Conservation (phyloP, 2,888 invertebrate genomes). For the Philopedon plagiatum region DNA sequence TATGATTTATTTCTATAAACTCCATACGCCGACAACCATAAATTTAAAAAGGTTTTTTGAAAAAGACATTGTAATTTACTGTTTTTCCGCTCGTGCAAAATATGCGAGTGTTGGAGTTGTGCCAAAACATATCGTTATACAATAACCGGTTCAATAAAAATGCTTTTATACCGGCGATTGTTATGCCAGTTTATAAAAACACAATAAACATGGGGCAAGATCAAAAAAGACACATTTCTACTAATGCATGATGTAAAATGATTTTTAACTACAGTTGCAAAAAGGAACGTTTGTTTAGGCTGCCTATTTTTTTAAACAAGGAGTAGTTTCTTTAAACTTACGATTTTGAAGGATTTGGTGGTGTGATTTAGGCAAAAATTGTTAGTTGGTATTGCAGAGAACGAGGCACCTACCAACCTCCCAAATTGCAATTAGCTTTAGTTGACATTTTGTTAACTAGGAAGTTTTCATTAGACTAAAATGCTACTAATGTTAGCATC, state of each 20-base stretch:
- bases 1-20: conserved; percentile 22
- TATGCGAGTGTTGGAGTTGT: conserved; percentile 19
- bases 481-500: too few relatives aligned
- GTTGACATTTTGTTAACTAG: too few relatives aligned
- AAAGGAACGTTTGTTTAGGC: conserved; percentile 2
- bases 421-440: too few relatives aligned
- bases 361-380: too few relatives aligned
- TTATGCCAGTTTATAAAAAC: conserved; percentile 22
- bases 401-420: too few relatives aligned
- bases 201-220: conserved; percentile 14
- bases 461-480: too few relatives aligned
- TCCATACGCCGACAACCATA: conserved; percentile 24
- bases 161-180: conserved; percentile 18
- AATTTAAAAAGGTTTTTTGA: conserved; percentile 25
- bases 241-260: conserved; percentile 7
- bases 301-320: neutral
- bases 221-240: conserved; percentile 16
- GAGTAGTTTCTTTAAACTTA: neutral
- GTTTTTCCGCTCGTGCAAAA: conserved; percentile 24
- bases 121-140: conserved; percentile 23
- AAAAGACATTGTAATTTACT: conserved; percentile 23
- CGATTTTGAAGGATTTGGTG: too few relatives aligned
- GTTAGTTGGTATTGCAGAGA: too few relatives aligned
- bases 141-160: conserved; percentile 31
- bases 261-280: neutral